Percentiles rank a stretch among this genome's conserved stretches.
These are phyloP conservation scores for Oscarella lobularis DNA, from an alignment of 37 sponge, comb jelly and placozoan species.

Conservation along the genomic window DNA sequence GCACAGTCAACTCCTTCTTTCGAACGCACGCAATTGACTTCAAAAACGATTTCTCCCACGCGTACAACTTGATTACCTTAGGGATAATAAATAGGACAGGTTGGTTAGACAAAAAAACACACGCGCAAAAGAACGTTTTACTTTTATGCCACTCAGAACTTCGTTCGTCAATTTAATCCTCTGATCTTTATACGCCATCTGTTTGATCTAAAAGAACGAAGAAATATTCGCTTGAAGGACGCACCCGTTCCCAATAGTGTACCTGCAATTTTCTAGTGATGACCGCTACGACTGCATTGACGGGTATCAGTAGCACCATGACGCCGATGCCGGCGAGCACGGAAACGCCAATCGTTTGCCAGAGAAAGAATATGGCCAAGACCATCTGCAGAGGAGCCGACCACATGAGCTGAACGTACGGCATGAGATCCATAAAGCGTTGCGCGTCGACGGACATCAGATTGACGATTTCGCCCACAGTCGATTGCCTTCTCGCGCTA, in stretches of 20 bases:
- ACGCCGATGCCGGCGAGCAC: constrained; percentile 84
- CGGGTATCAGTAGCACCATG: constrained; percentile 76
- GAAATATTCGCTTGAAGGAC: not conserved
- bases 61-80: constrained; percentile 94
- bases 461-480: constrained; percentile 94
- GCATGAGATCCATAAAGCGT: constrained; percentile 75
- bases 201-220: not conserved
- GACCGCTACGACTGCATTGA: constrained; percentile 53
- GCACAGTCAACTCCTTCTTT: constrained; percentile 42
- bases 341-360: constrained; percentile 63
- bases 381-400: constrained; percentile 84
- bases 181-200: constrained; percentile 21
- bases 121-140: not conserved
- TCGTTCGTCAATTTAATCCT: constrained; percentile 26
- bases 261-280: constrained; percentile 46
- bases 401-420: constrained; percentile 79
- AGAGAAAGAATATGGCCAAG: constrained; percentile 71
- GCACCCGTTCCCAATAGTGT: not conserved
- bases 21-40: constrained; percentile 48
- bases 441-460: constrained; percentile 99
- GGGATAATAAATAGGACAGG: not conserved
- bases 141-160: constrained; percentile 26
- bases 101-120: not conserved
- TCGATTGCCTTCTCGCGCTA: constrained; percentile 45
- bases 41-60: constrained; percentile 87